Evolutionary conservation across 1,140 invertebrate genomes (phyloP).

Genomic region (Mya arenaria): DNA sequence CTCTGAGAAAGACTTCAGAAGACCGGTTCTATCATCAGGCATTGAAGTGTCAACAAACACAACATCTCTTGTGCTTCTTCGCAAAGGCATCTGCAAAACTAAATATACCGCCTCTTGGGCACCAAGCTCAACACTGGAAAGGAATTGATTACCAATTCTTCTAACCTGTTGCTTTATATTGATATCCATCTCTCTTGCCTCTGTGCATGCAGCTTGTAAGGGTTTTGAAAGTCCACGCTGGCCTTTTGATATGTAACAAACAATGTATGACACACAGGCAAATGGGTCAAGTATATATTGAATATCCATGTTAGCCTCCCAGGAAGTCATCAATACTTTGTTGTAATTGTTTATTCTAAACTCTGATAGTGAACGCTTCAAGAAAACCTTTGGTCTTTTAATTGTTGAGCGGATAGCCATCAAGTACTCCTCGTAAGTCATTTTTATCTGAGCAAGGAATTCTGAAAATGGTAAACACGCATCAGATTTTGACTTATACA

Average conservation of each 20-base stretch:
- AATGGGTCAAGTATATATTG: conserved; percentile 59
- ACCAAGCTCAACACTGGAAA: conserved; percentile 54
- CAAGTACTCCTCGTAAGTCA: conserved; percentile 56
- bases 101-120: conserved; percentile 61
- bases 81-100: conserved; percentile 55
- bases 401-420: conserved; percentile 53
- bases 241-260: conserved; percentile 52
- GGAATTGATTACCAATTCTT: conserved; percentile 55
- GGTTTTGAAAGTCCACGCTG: conserved; percentile 53
- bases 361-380: conserved; percentile 53
- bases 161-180: conserved; percentile 47
- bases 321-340: conserved; percentile 31
- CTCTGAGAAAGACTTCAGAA: too few relatives aligned
- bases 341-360: conserved; percentile 59
- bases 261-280: conserved; percentile 53
- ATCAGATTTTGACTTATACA: too few relatives aligned
- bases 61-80: conserved; percentile 32
- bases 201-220: conserved; percentile 42
- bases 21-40: conserved; percentile 39
- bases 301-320: conserved; percentile 60
- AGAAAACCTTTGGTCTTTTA: conserved; percentile 46
- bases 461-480: too few relatives aligned
- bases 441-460: conserved; percentile 49
- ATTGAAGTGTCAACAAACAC: conserved; percentile 56
- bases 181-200: conserved; percentile 47